phyloP scores from a whole-genome alignment of 2,797 vertebrate species.

The Toxotes lorentzi region DNA sequence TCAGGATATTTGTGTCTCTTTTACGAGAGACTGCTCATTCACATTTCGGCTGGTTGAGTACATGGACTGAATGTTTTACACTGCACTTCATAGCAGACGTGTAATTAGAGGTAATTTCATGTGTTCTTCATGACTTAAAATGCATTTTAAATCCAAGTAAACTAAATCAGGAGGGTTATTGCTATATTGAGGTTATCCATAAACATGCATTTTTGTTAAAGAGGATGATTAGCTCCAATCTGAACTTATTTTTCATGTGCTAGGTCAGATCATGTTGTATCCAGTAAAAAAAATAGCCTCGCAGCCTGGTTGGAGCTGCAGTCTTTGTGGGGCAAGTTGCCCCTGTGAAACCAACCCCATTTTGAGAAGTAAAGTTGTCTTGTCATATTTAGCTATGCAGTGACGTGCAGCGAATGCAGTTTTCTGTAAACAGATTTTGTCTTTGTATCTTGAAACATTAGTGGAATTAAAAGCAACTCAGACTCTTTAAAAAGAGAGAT shows the following conservation, averaged over 20 bases:
- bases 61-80: not conserved
- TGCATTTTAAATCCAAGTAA: not conserved
- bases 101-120: not conserved
- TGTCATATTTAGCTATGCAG: slow-evolving; percentile 12
- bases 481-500: not conserved
- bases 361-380: slow-evolving; percentile 25
- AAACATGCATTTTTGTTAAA: not conserved
- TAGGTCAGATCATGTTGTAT: not conserved
- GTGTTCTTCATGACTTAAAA: not conserved
- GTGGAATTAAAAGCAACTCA: not conserved
- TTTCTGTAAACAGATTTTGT: slow-evolving; percentile 1
- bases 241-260: slow-evolving; percentile 25
- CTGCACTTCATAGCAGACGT: not conserved
- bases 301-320: slow-evolving; percentile 17
- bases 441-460: not conserved
- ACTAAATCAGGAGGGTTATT: not conserved
- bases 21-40: not conserved
- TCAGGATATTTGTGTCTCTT: not conserved
- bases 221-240: not conserved
- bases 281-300: slow-evolving; percentile 2
- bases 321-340: slow-evolving; percentile 44
- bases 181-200: not conserved
- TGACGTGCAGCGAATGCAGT: slow-evolving; percentile 1
- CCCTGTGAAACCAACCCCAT: slow-evolving; percentile 43
- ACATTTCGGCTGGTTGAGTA: not conserved